Evolutionary conservation across 2,113 vertebrate species (phyloP).

Genomic region (Ploceus nigricollis): DNA sequence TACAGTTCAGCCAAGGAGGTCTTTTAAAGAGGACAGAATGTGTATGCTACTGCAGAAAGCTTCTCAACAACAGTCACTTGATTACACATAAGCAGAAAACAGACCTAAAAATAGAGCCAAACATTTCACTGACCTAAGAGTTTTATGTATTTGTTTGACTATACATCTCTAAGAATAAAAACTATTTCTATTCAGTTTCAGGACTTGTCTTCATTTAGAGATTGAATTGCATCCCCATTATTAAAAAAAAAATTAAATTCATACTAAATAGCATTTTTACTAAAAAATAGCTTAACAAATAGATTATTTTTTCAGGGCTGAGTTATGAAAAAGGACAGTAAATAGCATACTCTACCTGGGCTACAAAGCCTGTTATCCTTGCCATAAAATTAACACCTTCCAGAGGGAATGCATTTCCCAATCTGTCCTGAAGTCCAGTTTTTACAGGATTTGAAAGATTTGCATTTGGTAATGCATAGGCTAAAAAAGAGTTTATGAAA

Average conservation of each 20-base stretch:
- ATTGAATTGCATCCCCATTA: not conserved
- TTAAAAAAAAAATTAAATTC: not conserved
- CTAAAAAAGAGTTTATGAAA: slow-evolving; percentile 9
- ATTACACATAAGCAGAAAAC: not conserved
- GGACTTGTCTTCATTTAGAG: not conserved
- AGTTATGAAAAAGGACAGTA: not conserved
- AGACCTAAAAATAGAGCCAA: not conserved
- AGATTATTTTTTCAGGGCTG: not conserved
- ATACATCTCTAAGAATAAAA: not conserved
- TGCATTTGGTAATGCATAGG: slow-evolving; percentile 35
- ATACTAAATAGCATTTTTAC: not conserved
- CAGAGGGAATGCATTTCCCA: slow-evolving; percentile 76
- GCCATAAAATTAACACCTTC: slow-evolving; percentile 79
- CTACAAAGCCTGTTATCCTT: slow-evolving; percentile 81
- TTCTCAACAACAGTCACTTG: not conserved
- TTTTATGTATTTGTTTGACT: not conserved
- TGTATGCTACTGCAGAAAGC: not conserved
- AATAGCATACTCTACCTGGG: slow-evolving; percentile 70
- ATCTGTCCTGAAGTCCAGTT: slow-evolving; percentile 74
- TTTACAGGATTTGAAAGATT: slow-evolving; percentile 45
- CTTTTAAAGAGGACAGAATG: not conserved
- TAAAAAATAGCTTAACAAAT: not conserved
- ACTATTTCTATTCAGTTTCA: not conserved
- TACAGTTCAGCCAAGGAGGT: not conserved
- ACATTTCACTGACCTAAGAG: not conserved